Conservation (phyloP, 1,140 invertebrate species). For the Phymorhynchus buccinoides region DNA sequence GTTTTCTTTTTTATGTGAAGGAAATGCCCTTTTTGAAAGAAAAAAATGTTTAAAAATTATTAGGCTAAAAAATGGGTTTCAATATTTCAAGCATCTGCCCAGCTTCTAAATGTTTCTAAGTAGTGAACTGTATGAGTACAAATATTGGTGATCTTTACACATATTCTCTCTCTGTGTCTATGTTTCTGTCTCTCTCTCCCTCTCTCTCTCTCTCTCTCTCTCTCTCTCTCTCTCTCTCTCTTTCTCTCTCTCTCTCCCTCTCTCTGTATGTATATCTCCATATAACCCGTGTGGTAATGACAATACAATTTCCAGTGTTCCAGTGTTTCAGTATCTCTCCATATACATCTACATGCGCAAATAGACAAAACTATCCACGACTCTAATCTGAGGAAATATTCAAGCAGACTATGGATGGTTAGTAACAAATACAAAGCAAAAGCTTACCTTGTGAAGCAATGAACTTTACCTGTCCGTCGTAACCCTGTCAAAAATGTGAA, state of each 20-base stretch:
- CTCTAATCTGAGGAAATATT: too few relatives aligned
- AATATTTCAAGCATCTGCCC: neutral
- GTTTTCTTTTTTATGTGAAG: neutral
- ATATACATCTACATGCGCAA: neutral
- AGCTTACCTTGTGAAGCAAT: constrained; percentile 32
- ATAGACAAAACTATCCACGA: too few relatives aligned
- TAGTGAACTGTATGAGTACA: too few relatives aligned
- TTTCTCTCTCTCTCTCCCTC: too few relatives aligned
- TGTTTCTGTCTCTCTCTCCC: constrained; percentile 22
- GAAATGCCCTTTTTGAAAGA: constrained; percentile 13
- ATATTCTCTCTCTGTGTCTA: neutral
- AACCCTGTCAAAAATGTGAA: neutral
- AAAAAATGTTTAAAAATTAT: neutral
- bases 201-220: constrained; percentile 5
- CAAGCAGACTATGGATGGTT: too few relatives aligned
- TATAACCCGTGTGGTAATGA: too few relatives aligned
- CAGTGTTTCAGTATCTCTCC: too few relatives aligned
- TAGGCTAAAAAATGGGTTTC: neutral
- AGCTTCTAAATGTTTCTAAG: too few relatives aligned
- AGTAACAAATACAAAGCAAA: neutral
- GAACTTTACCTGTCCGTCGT: constrained; percentile 17
- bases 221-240: neutral
- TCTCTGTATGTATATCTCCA: too few relatives aligned
- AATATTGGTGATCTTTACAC: too few relatives aligned
- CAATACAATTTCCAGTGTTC: too few relatives aligned